Conservation (phyloP, 2,797 vertebrate genomes). For the Tinamus major region DNA sequence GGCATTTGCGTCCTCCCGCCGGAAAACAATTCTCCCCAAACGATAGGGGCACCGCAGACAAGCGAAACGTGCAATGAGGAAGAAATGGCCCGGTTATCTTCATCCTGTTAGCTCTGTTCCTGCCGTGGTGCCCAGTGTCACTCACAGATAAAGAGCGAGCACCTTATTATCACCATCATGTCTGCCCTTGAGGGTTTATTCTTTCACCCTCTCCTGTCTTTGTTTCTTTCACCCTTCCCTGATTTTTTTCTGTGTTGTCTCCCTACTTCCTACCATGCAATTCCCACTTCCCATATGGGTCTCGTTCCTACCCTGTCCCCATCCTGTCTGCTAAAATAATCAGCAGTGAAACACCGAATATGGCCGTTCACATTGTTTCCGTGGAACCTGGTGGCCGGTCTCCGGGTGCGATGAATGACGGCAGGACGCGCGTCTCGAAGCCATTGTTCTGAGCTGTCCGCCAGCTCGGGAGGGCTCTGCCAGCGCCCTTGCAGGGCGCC, state of each 20-base stretch:
- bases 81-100: conserved; percentile 63
- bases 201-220: conserved; percentile 64
- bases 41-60: not conserved
- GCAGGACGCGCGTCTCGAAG: conserved; percentile 56
- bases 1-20: not conserved
- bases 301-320: conserved; percentile 67
- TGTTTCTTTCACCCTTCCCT: conserved; percentile 64
- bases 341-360: conserved; percentile 64
- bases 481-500: not conserved
- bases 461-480: conserved; percentile 52
- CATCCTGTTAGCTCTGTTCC: conserved; percentile 67
- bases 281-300: conserved; percentile 67
- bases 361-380: conserved; percentile 68
- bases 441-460: conserved; percentile 69
- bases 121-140: conserved; percentile 33
- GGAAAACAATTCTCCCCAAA: conserved; percentile 18
- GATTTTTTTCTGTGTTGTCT: conserved; percentile 66
- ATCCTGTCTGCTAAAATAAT: conserved; percentile 76
- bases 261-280: conserved; percentile 73
- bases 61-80: conserved; percentile 32
- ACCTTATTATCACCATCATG: conserved; percentile 65
- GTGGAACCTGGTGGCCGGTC: conserved; percentile 46
- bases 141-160: conserved; percentile 54
- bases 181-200: conserved; percentile 65
- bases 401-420: conserved; percentile 70